Conservation (phyloP, 2,113 vertebrate species). For the Nycticryphes semicollaris region DNA sequence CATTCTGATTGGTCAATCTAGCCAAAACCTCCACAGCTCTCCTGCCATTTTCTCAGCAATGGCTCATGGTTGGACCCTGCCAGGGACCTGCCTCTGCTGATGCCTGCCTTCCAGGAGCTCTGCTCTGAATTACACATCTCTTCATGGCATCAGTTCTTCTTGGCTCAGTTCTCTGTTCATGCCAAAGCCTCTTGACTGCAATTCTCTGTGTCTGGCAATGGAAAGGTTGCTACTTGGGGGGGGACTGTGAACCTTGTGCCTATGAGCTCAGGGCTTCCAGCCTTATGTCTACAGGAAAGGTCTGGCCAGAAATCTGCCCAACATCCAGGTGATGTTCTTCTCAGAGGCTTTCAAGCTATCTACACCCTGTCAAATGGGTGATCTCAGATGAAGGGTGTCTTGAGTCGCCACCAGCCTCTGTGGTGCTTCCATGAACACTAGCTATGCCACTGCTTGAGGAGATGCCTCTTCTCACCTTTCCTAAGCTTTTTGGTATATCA, state of each 20-base stretch:
- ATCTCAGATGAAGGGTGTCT: background rate
- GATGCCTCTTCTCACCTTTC: background rate
- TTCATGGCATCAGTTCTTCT: background rate
- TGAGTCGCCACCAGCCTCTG: background rate
- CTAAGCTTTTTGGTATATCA: background rate
- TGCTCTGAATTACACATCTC: background rate
- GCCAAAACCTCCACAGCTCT: no score
- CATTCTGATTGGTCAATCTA: no score
- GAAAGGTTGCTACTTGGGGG: background rate
- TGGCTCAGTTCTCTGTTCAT: background rate
- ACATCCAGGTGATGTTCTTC: background rate
- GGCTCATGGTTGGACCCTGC: accelerated
- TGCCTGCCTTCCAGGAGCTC: background rate
- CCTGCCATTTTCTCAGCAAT: background rate
- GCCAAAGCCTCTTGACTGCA: background rate
- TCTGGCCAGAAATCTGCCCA: background rate
- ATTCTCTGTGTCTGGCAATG: accelerated
- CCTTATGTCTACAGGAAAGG: background rate
- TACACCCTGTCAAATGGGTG: background rate
- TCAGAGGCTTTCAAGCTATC: background rate
- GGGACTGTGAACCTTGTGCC: background rate
- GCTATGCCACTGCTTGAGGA: background rate
- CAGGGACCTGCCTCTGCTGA: background rate
- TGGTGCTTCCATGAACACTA: background rate
- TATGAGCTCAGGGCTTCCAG: background rate